Conservation (phyloP, 1,140 invertebrate species). For the Drosophila trapezifrons region DNA sequence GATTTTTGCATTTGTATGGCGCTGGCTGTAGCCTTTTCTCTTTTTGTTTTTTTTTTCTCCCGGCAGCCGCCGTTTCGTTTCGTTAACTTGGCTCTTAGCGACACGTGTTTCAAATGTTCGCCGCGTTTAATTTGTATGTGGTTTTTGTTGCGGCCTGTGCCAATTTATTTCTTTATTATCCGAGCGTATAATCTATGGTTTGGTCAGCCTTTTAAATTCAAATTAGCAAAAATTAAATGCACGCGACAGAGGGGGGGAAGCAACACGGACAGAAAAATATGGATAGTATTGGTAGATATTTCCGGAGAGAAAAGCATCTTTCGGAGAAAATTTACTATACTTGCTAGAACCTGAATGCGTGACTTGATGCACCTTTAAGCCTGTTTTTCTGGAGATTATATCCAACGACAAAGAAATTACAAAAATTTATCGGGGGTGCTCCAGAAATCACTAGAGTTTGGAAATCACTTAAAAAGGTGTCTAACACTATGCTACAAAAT, state of each 20-base stretch:
- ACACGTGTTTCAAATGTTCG: slow-evolving; percentile 80
- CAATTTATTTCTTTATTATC: slow-evolving; percentile 82
- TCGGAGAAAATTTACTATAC: no score
- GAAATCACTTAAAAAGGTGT: no score
- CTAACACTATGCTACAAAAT: no score
- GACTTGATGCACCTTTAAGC: no score
- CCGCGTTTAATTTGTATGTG: slow-evolving; percentile 52
- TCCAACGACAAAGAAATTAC: background rate
- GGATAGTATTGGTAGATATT: no score
- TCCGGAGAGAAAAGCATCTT: no score
- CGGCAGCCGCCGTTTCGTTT: slow-evolving; percentile 32
- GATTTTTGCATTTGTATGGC: slow-evolving; percentile 64
- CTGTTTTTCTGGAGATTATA: no score
- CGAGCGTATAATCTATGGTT: slow-evolving; percentile 72
- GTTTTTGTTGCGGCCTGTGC: slow-evolving; percentile 59
- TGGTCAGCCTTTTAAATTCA: slow-evolving; percentile 79
- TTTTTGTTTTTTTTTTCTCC: slow-evolving; percentile 39
- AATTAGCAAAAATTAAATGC: slow-evolving; percentile 78
- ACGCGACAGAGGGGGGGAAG: slow-evolving; percentile 55
- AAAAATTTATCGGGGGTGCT: no score
- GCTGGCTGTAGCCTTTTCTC: slow-evolving; percentile 50
- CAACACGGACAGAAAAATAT: slow-evolving; percentile 7
- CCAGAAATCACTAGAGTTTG: no score
- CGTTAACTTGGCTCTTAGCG: slow-evolving; percentile 56
- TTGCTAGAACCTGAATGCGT: no score